These are phyloP conservation scores for Yasuhikotakia modesta DNA, from an alignment of 2,797 vertebrate species.

Conservation along the genomic window DNA sequence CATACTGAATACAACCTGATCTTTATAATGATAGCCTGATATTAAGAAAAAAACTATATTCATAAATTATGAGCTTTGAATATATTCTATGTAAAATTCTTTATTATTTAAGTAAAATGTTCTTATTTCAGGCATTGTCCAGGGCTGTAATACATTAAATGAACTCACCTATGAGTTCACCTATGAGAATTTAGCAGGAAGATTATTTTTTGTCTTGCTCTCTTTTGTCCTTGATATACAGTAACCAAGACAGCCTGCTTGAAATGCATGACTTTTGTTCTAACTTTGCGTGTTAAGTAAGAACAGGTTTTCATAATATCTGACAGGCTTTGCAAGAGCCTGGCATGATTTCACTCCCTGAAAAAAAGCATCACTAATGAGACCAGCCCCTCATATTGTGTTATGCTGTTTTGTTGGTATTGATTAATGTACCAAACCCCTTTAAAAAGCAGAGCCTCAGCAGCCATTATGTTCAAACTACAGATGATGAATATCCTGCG, in stretches of 20 bases:
- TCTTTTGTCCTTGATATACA: not conserved
- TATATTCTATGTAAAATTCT: slow-evolving; percentile 4
- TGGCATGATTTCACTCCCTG: not conserved
- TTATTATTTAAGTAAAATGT: too few relatives aligned
- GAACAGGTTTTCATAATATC: slow-evolving; percentile 3
- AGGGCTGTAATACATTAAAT: not conserved
- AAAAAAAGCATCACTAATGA: not conserved
- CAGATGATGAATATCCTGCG: slow-evolving; percentile 80
- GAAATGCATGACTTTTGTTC: not conserved
- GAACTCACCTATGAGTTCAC: slow-evolving; percentile 9
- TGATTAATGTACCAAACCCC: slow-evolving; percentile 34
- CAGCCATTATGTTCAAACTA: slow-evolving; percentile 79
- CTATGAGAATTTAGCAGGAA: not conserved
- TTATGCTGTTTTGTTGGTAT: slow-evolving; percentile 6
- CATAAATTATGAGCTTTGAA: too few relatives aligned
- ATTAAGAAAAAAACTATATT: slow-evolving; percentile 35
- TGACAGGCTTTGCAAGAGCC: not conserved
- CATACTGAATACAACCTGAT: slow-evolving; percentile 36
- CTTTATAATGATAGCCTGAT: slow-evolving; percentile 43
- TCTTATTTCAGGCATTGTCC: slow-evolving; percentile 22
- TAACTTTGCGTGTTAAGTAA: not conserved
- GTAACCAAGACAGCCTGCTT: not conserved
- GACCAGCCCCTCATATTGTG: not conserved
- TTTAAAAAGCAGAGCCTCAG: slow-evolving; percentile 20
- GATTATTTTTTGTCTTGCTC: not conserved